Evolutionary conservation across 1,140 invertebrate genomes (phyloP).

Genomic region (Aphaenogaster rudis): DNA sequence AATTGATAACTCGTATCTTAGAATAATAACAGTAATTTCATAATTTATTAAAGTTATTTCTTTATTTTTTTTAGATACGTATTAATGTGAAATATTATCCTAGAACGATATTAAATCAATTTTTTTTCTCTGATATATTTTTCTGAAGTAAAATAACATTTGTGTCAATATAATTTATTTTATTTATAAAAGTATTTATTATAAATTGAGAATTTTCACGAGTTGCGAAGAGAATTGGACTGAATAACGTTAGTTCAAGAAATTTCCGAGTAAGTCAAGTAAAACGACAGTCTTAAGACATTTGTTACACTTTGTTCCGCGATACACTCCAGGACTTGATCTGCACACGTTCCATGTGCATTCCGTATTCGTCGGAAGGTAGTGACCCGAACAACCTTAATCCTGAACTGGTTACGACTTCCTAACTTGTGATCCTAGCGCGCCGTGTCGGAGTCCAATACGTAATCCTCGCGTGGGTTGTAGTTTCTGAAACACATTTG

Average conservation of each 20-base stretch:
- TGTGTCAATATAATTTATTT: background rate
- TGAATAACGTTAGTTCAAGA: background rate
- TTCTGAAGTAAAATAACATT: background rate
- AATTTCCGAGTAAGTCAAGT: background rate
- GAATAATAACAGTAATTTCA: background rate
- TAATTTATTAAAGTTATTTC: background rate
- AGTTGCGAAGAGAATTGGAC: background rate
- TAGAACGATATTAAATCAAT: background rate
- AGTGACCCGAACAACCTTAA: conserved; percentile 74
- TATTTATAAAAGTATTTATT: background rate
- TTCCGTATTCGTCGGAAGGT: conserved; percentile 71
- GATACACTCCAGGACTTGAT: conserved; percentile 58
- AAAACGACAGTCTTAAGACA: conserved; percentile 11
- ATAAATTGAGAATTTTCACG: background rate
- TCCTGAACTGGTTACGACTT: conserved; percentile 76
- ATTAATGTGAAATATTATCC: background rate
- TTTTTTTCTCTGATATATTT: background rate
- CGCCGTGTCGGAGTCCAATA: conserved; percentile 52
- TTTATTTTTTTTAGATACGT: background rate
- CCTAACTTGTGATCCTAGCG: conserved; percentile 72
- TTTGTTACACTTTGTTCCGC: background rate
- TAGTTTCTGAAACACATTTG: conserved; percentile 72
- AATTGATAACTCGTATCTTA: background rate
- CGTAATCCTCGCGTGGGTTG: conserved; percentile 73
- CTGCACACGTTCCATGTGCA: conserved; percentile 65